Conservation (phyloP, 92 coral and sea anemone genomes). For the Porites evermanni region DNA sequence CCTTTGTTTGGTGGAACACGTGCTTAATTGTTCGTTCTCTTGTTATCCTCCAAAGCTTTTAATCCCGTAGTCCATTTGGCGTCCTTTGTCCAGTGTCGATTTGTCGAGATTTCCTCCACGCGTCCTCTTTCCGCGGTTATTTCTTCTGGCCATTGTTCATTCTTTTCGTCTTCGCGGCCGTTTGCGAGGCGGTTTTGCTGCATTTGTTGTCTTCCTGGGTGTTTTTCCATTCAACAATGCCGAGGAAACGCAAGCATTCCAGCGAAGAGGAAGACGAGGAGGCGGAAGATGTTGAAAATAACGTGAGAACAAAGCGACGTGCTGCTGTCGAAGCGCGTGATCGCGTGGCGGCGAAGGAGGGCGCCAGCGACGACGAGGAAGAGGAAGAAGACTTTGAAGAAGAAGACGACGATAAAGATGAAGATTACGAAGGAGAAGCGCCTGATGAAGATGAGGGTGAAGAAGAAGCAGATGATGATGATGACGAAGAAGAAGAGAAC, state of each 20-base stretch:
- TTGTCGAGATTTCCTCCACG: slow-evolving; percentile 38
- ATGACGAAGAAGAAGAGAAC: slow-evolving; percentile 68
- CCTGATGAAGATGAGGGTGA: slow-evolving; percentile 74
- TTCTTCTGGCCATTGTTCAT: slow-evolving; percentile 40
- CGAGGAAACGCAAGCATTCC: slow-evolving; percentile 89
- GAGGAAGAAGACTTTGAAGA: slow-evolving; percentile 85
- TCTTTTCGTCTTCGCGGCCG: slow-evolving; percentile 25
- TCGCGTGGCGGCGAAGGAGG: slow-evolving; percentile 77
- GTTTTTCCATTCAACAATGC: slow-evolving; percentile 57
- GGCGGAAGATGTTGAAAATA: slow-evolving; percentile 81
- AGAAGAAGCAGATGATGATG: slow-evolving; percentile 76
- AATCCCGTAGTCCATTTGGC: slow-evolving; percentile 56
- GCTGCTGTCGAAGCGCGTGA: slow-evolving; percentile 91
- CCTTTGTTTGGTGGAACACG: slow-evolving; percentile 37
- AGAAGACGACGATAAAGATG: slow-evolving; percentile 78
- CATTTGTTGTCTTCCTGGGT: slow-evolving; percentile 5
- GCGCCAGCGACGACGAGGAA: slow-evolving; percentile 73
- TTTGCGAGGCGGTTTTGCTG: background rate
- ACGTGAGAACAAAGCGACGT: slow-evolving; percentile 76
- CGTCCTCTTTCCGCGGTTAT: slow-evolving; percentile 27
- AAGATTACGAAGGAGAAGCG: slow-evolving; percentile 80
- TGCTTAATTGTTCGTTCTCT: slow-evolving; percentile 30
- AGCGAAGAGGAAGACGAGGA: slow-evolving; percentile 87
- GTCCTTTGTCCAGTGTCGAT: slow-evolving; percentile 49
- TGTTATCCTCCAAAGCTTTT: background rate